phyloP scores from a whole-genome alignment of 2,113 vertebrate species.

The Vimba vimba region DNA sequence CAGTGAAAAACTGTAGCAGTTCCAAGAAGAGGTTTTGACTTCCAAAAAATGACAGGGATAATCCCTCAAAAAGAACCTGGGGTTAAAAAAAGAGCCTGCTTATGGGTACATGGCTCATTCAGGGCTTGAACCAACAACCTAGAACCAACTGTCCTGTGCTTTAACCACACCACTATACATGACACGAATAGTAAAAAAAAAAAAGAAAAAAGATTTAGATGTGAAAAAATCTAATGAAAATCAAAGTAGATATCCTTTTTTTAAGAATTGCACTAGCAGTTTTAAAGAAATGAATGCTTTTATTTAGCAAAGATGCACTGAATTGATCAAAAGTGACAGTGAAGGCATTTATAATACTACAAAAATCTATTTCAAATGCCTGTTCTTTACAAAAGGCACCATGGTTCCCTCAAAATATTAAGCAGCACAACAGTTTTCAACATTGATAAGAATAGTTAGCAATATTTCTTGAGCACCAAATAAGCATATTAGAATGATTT shows the following conservation, averaged over 20 bases:
- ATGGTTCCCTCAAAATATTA: no score
- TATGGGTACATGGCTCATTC: background rate
- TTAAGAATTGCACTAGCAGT: background rate
- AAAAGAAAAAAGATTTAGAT: no score
- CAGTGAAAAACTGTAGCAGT: conserved; percentile 24
- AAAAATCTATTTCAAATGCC: background rate
- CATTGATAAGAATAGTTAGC: background rate
- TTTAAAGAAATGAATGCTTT: background rate
- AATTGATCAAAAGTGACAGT: background rate
- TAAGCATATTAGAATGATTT: background rate
- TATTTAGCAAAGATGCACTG: background rate
- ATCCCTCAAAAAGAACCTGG: background rate
- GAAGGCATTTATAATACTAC: background rate
- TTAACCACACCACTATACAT: no score
- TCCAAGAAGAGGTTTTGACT: background rate
- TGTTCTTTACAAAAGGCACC: no score
- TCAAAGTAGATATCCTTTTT: background rate
- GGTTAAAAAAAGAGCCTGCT: background rate
- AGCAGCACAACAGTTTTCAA: background rate
- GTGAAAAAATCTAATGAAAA: no score
- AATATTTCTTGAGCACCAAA: background rate
- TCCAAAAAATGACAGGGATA: background rate
- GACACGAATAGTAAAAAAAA: no score
- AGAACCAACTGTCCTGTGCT: background rate
- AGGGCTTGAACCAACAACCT: background rate